Base-by-base conservation (phyloP, 2,797 vertebrate species). In the Oryzias dopingdopingensis region DNA sequence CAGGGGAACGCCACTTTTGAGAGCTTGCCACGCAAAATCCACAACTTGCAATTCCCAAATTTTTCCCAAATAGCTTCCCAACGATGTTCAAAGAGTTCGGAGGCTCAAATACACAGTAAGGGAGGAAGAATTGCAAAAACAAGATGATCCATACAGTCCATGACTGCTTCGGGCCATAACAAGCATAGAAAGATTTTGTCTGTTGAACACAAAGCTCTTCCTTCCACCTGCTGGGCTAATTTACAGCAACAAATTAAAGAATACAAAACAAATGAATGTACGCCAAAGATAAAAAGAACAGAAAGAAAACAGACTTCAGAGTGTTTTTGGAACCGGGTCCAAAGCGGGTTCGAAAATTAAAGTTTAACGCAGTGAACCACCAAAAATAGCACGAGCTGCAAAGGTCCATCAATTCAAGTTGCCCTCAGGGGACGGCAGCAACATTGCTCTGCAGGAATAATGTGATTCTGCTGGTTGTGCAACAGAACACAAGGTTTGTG, bases 331-430 rank as follows among this genome's bases (percentile, higher is more conserved):
- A 67, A 66, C 54, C 70, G 72, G 65, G 77, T 71, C 68, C 79
- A 76, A 78, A 85, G 59, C 74, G 63, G 64, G 82, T 86, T 75
- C 70, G 62, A 79, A 80, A 56, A 91, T 88, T 89, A 83, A 87
- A 88, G 87, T 76, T 48, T 66, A 67, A 70, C 76, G 79, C 79
- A 77, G 77, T 74, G 79, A 80, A 83, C 60, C 59, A 70, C 77
- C 86, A 88, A 89, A 90, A 89, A 91, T 88, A 89, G 76, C 47
- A 41, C 20, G 56, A 57, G 62, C 80, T 67, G 77, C 74, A 64
- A 70, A 80, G 70, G 74, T 63, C 69, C 70, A 69, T 80, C 78
- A 81, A 81, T 85, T 84, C 81, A 75, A 74, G 48, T 58, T 74
- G 46, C 49, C 77, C 82, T 42, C 54, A 13, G 76, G 86, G 78